Conservation (phyloP, 2,797 vertebrate species). For the Cirrhinus molitorella region DNA sequence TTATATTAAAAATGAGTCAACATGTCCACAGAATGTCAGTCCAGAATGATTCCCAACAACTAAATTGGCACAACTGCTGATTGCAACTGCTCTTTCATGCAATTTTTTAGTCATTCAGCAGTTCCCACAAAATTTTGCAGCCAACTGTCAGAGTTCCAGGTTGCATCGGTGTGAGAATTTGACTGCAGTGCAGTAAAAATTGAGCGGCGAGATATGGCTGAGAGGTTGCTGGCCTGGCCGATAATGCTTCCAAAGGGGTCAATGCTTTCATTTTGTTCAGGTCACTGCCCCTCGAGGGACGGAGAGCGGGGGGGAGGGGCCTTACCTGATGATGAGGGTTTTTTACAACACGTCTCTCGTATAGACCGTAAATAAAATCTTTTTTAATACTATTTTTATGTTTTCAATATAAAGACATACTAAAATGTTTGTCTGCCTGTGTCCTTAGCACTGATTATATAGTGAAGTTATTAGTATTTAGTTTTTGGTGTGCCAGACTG, state of each 20-base stretch:
- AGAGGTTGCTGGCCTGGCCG: constrained; percentile 21
- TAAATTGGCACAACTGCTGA: constrained; percentile 6
- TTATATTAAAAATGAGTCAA: neutral
- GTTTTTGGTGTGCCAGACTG: neutral
- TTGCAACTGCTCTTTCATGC: constrained; percentile 5
- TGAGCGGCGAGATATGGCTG: constrained; percentile 18
- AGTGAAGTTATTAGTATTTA: neutral
- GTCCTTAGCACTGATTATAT: neutral
- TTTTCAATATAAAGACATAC: neutral
- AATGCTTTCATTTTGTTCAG: constrained; percentile 45
- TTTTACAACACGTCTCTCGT: neutral
- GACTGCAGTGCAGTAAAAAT: constrained; percentile 49
- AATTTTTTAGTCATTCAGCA: constrained; percentile 23
- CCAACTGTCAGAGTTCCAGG: constrained; percentile 44
- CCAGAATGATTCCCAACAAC: neutral
- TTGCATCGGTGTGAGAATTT: constrained; percentile 29
- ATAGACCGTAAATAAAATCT: neutral
- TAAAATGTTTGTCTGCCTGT: neutral
- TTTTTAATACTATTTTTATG: neutral
- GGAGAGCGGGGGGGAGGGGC: neutral
- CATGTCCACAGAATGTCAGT: neutral
- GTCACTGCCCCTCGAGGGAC: constrained; percentile 29
- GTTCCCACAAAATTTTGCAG: constrained; percentile 2
- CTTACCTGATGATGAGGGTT: neutral
- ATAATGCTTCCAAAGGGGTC: constrained; percentile 31